These are phyloP conservation scores for Caenorhabditis panamensis DNA, from an alignment of 2,888 invertebrate species.

Conservation along the genomic window DNA sequence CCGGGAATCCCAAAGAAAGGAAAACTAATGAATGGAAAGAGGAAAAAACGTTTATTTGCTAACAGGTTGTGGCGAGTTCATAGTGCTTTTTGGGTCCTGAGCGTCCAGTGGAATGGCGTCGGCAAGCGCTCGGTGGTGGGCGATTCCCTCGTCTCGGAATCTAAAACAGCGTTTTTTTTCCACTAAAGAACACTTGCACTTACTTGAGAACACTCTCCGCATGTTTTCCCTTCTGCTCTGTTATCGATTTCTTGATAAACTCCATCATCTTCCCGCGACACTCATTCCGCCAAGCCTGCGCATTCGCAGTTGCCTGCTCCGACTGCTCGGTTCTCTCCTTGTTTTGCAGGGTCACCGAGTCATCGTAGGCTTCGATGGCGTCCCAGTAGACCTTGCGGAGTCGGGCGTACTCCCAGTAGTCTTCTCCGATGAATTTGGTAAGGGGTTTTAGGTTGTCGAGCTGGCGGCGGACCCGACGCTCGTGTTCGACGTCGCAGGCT, in stretches of 20 bases:
- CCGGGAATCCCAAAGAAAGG: too few species aligned
- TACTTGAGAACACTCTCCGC: slow-evolving; percentile 44
- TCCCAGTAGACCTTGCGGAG: slow-evolving; percentile 47
- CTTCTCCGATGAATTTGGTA: slow-evolving; percentile 47
- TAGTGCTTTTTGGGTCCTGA: too few species aligned
- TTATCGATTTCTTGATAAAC: slow-evolving; percentile 27
- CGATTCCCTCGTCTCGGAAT: too few species aligned
- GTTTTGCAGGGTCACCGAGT: slow-evolving; percentile 40
- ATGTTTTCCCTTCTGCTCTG: slow-evolving; percentile 36
- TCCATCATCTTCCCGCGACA: slow-evolving; percentile 40
- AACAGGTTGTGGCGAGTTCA: too few species aligned
- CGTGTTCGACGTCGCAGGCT: slow-evolving; percentile 15
- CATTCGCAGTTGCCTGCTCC: slow-evolving; percentile 25
- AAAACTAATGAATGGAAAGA: too few species aligned
- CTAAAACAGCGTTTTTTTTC: too few species aligned
- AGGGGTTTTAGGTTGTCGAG: slow-evolving; percentile 45
- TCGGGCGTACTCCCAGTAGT: slow-evolving; percentile 57
- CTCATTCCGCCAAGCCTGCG: slow-evolving; percentile 41
- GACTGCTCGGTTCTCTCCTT: slow-evolving; percentile 43
- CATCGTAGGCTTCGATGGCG: slow-evolving; percentile 36
- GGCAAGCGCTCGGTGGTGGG: too few species aligned
- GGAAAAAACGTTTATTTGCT: too few species aligned
- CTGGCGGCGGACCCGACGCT: slow-evolving; percentile 29
- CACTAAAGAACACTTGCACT: too few species aligned
- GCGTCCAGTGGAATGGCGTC: too few species aligned